Evolutionary conservation across 2,888 invertebrate genomes (phyloP).

Genomic region (Diaprepes abbreviatus): DNA sequence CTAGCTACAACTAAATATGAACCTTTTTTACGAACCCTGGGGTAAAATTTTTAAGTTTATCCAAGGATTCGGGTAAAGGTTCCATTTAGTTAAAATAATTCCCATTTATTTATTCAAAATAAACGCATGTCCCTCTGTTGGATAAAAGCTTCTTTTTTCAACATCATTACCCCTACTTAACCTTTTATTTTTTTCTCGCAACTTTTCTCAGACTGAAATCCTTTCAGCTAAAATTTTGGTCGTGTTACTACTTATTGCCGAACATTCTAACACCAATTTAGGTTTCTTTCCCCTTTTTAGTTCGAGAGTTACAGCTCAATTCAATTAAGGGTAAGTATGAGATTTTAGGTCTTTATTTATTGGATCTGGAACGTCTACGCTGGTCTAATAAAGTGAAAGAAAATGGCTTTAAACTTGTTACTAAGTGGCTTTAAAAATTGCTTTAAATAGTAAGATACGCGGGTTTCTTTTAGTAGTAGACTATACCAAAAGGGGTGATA

Average conservation of each 20-base stretch:
- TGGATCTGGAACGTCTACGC: neutral
- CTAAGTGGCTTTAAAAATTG: too few relatives aligned
- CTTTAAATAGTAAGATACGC: too few relatives aligned
- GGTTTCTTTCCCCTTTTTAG: constrained; percentile 20
- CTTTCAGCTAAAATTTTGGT: constrained; percentile 18
- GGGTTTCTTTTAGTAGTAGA: too few relatives aligned
- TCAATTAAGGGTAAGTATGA: constrained; percentile 14
- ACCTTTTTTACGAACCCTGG: too few relatives aligned
- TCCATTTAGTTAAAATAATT: too few relatives aligned
- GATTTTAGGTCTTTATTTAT: constrained; percentile 14
- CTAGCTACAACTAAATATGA: too few relatives aligned
- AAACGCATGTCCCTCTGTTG: too few relatives aligned
- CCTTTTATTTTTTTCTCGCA: constrained; percentile 3
- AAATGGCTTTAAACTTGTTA: constrained; percentile 2
- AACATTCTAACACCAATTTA: constrained; percentile 28
- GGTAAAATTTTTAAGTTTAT: too few relatives aligned
- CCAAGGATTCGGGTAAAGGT: too few relatives aligned
- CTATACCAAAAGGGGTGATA: too few relatives aligned
- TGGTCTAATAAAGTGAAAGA: neutral
- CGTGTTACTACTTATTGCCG: constrained; percentile 23
- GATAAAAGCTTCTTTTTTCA: neutral
- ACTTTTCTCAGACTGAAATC: constrained; percentile 4
- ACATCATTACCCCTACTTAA: constrained; percentile 1
- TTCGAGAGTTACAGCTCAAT: constrained; percentile 27
- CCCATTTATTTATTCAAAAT: too few relatives aligned